Evolutionary conservation across 2,888 invertebrate genomes (phyloP).

Genomic region (Oscheius sp.): DNA sequence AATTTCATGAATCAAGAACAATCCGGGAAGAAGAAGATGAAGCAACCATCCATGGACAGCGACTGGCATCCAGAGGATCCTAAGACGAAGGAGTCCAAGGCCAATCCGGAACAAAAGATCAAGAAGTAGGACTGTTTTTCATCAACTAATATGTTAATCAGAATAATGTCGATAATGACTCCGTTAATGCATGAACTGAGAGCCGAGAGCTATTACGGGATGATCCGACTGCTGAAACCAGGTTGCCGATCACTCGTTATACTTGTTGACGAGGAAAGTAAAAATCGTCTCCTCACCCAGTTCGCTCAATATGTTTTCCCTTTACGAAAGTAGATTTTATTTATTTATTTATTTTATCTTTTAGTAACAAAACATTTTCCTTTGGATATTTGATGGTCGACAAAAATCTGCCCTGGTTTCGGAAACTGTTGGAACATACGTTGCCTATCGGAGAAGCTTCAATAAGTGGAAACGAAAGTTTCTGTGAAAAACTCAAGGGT

Average conservation of each 20-base stretch:
- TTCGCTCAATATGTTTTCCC: conserved; percentile 95
- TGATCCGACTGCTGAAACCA: conserved; percentile 89
- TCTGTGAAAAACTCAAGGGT: conserved; percentile 70
- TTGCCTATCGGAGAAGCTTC: conserved; percentile 75
- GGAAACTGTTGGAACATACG: conserved; percentile 85
- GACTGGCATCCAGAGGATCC: conserved; percentile 69
- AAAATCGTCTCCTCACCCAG: conserved; percentile 84
- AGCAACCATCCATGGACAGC: conserved; percentile 21
- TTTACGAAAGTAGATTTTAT: conserved; percentile 83
- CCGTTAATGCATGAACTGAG: conserved; percentile 85
- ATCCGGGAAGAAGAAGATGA: background rate
- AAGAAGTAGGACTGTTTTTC: background rate
- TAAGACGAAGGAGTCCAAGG: conserved; percentile 19
- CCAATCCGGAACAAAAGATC: conserved; percentile 12
- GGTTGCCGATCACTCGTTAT: conserved; percentile 87
- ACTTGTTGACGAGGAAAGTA: conserved; percentile 87
- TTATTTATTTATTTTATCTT: conserved; percentile 48
- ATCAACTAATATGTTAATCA: background rate
- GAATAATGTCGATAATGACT: conserved; percentile 52
- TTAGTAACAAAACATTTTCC: conserved; percentile 91
- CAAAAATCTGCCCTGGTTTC: conserved; percentile 91
- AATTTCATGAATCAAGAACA: conserved; percentile 40
- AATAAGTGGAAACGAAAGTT: conserved; percentile 33
- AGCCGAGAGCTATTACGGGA: conserved; percentile 92
- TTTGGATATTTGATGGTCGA: conserved; percentile 93